Base-by-base conservation (phyloP, 2,113 vertebrate species). In the Silurus asotus region DNA sequence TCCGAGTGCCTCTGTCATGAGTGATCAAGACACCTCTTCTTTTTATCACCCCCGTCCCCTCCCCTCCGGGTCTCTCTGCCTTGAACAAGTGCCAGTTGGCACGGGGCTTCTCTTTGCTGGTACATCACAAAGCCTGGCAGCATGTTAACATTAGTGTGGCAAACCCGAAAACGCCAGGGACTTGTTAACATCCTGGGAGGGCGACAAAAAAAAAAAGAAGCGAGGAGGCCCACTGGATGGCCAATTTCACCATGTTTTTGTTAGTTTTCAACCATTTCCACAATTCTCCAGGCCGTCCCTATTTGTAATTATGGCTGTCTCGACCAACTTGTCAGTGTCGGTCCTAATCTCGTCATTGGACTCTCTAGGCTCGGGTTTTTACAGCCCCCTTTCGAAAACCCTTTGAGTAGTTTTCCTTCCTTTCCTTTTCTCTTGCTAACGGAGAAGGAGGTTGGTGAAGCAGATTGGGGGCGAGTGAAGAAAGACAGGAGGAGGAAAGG, bases 331-430 rank as follows among this genome's bases (percentile, higher is more conserved):
- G 85, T 89, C 85, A 88, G 81, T 72, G 82, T 58, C 86, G 76
- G 85, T 90, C 70, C 91, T 89, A 91, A 88, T 91, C 90, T 88
- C 49, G 86, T 86, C 83, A 77, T 81, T 87, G 58, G 56, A 28
- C 70, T 87, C 69, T 59, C 53, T n/a, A 67, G 82, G 19, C 67
- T 55, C 3, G 9, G 14, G 25, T 59, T 74, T 79, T 67, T 49
- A 17, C 37, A 80, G 28, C 23, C 8, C 25, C 53, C 45, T 23
- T 76, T 72, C 14, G 70, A 37, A 89, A 83, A 81, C 75, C 86
- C 76, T 62, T 3, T 3, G 49, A 55, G 15, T 87, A 80, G 74
- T 84, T 86, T 90, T 81, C 61, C 51, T 81, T 61, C 37, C 28
- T 59, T 64, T 81, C 25, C 72, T 76, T 72, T 74, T 77, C 15